A percentile compares a stretch with the other conserved stretches of the same genome.
These are phyloP conservation scores for Hylomyscus alleni DNA, from an alignment of 2,797 vertebrate species.

Conservation along the genomic window DNA sequence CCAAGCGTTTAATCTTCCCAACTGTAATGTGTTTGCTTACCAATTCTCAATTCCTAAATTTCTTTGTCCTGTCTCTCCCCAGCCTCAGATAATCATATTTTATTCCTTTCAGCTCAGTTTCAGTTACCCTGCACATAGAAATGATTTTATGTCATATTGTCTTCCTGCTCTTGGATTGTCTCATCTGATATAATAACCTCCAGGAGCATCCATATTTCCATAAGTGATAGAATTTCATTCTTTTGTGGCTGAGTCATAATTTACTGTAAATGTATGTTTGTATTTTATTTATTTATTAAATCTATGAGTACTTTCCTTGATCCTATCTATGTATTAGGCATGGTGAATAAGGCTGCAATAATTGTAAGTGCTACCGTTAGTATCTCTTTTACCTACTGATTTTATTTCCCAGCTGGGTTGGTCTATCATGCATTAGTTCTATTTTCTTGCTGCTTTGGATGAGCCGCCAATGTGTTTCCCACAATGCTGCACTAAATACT, in stretches of 20 bases:
- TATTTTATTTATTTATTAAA: neutral
- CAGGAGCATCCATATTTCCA: neutral
- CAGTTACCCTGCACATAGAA: neutral
- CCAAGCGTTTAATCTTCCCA: neutral
- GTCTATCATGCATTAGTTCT: neutral
- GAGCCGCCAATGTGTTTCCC: neutral
- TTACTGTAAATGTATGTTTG: neutral
- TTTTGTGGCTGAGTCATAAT: neutral
- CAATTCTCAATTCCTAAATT: too few relatives aligned
- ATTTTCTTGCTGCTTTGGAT: neutral
- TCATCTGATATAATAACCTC: neutral
- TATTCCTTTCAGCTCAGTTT: neutral
- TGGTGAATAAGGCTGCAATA: neutral
- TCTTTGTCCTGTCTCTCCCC: too few relatives aligned
- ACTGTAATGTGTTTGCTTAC: neutral
- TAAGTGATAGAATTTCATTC: neutral
- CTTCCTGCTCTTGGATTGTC: neutral
- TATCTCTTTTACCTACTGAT: neutral
- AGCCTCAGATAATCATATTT: neutral
- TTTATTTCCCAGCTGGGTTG: neutral
- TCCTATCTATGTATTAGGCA: neutral
- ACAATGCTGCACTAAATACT: neutral
- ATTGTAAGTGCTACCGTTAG: neutral
- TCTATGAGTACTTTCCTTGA: neutral
- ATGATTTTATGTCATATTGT: neutral